Base-by-base conservation (phyloP, 2,113 vertebrate species). In the Scophthalmus maximus region DNA sequence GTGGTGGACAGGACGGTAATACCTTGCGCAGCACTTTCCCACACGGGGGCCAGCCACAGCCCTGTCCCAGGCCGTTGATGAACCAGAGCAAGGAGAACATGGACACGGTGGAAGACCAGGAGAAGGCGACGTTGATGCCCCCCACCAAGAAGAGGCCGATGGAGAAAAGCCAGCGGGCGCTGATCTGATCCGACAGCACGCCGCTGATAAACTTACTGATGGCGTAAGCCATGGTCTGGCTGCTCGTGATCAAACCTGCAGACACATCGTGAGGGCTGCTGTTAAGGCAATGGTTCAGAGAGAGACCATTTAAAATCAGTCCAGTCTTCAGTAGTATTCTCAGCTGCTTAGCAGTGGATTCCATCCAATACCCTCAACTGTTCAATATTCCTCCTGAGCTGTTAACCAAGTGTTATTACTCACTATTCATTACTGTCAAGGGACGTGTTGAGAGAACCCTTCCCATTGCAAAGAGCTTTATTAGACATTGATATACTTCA, bases 131-230 rank as follows among this genome's bases (percentile, higher is more conserved):
- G 26, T 99, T 99, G 82, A 98, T 95, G 56, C 92, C 38, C 1
- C 98, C 98, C 10, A 99, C 97, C 53, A 98, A 67, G n/a, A 98
- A 93, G 3, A 99, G 94, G 38, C 98, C 98, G 0, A 92, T 93
- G 32, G 95, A 95, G 87, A 99, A 99, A 51, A 99, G 97, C 97
- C 95, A 96, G 63, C 98, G 96, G 51, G 98, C 97, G 1, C 97
- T 99, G 90, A 96, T 90, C 73, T 84, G 94, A 79, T 99, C 98
- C 0, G 98, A 99, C 2, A 99, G 93, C 60, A 99, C 94, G 0
- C 98, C 98, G 0, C 97, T 99, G 84, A 97, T 82, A 72, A 99
- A 99, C 91, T 99, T 99, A 89, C 98, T 99, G 92, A 99, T 93
- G 76, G 97, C 97, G 0, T 99, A 99, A 5, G 98, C 96, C 22